Evolutionary conservation across 2,797 vertebrate genomes (phyloP).

Genomic region (Melopsittacus undulatus): DNA sequence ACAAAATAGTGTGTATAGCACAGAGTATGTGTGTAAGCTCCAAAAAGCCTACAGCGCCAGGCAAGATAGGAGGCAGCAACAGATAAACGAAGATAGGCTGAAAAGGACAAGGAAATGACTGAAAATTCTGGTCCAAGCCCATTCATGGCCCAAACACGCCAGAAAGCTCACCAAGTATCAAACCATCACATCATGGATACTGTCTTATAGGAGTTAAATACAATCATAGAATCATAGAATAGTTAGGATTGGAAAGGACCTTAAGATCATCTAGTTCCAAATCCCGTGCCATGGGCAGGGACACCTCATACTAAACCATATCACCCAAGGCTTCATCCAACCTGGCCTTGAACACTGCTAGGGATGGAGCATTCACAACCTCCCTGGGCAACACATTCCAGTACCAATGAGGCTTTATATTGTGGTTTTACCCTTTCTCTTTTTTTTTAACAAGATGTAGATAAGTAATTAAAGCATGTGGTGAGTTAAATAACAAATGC

Average conservation of each 20-base stretch:
- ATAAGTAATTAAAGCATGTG: not conserved
- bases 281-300: no score
- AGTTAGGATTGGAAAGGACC: no score
- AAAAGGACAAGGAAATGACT: not conserved
- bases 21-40: not conserved
- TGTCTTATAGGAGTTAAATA: not conserved
- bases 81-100: not conserved
- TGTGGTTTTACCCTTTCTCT: rapidly evolving
- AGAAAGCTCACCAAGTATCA: not conserved
- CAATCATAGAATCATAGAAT: no score
- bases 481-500: not conserved
- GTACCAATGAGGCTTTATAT: rapidly evolving
- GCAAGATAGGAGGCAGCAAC: not conserved
- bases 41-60: not conserved
- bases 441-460: not conserved
- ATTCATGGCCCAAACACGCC: rapidly evolving
- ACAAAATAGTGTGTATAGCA: not conserved
- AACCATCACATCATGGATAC: not conserved
- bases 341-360: no score
- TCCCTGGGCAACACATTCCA: no score
- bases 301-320: no score
- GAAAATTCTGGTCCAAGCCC: not conserved
- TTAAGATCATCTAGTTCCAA: no score
- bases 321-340: no score
- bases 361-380: no score